These are phyloP conservation scores for Microchrysa polita DNA, from an alignment of 2,888 invertebrate species.

Conservation along the genomic window DNA sequence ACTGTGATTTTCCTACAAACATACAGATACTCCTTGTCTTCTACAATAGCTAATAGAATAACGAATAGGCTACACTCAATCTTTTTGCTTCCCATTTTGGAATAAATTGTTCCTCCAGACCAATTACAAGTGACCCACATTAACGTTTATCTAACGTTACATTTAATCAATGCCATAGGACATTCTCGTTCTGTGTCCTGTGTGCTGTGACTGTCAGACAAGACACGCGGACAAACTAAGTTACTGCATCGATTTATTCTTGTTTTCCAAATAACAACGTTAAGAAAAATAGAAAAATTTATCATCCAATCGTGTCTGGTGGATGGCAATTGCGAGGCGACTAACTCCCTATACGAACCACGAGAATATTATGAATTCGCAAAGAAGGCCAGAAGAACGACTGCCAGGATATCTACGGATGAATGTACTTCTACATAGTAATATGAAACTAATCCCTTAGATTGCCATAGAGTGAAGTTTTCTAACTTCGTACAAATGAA, in stretches of 20 bases:
- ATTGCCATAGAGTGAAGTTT: no score
- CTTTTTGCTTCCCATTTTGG: not conserved
- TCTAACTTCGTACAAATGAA: no score
- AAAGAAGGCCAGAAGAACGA: no score
- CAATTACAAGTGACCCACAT: conserved; percentile 29
- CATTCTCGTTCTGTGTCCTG: not conserved
- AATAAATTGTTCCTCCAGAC: not conserved
- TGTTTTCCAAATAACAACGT: conserved; percentile 2
- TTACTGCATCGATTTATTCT: conserved; percentile 19
- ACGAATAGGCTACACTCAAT: not conserved
- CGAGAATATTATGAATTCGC: no score
- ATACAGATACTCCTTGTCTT: not conserved
- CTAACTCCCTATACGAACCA: no score
- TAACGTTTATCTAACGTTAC: conserved; percentile 35
- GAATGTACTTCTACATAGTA: no score
- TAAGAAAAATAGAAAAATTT: not conserved
- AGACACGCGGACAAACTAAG: not conserved
- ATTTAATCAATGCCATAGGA: conserved; percentile 35
- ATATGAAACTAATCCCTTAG: no score
- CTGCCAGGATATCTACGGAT: no score
- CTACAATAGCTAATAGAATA: conserved; percentile 22
- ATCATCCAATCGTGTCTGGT: not conserved
- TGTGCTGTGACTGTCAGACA: no score
- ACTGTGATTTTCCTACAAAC: not conserved
- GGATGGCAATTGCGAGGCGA: no score